Conservation (phyloP, 2,113 vertebrate genomes). For the Callospermophilus lateralis region DNA sequence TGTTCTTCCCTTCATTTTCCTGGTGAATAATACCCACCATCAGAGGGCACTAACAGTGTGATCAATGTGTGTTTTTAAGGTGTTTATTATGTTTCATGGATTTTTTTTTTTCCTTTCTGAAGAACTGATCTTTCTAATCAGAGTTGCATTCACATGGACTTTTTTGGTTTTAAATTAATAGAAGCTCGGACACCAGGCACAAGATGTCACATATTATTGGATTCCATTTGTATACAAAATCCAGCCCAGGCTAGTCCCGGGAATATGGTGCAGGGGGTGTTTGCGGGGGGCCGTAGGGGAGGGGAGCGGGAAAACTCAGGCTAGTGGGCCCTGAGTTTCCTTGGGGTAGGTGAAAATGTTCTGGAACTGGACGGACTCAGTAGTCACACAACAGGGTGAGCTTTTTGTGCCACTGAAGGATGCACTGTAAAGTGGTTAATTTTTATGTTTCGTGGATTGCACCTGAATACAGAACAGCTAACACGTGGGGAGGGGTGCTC, state of each 20-base stretch:
- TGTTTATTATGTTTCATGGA: not conserved
- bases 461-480: not conserved
- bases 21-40: not conserved
- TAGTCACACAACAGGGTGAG: too few relatives aligned
- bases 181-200: not conserved
- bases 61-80: constrained; percentile 53
- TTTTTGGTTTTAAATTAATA: constrained; percentile 66
- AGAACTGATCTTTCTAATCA: constrained; percentile 5
- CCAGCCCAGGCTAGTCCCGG: not conserved
- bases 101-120: constrained; percentile 21
- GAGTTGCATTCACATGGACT: constrained; percentile 55
- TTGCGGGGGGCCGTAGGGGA: too few relatives aligned
- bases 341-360: too few relatives aligned
- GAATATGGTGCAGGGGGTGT: not conserved
- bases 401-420: not conserved
- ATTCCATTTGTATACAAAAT: not conserved
- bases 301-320: fast-evolving
- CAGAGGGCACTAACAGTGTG: not conserved
- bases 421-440: not conserved
- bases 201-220: not conserved
- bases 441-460: not conserved
- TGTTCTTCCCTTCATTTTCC: not conserved
- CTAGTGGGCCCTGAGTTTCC: not conserved
- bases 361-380: not conserved
- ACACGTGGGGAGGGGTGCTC: not conserved